A percentile compares a stretch with the other conserved stretches of the same genome.
Conservation (phyloP, 2,888 invertebrate species). For the Leucophora obtusa region DNA sequence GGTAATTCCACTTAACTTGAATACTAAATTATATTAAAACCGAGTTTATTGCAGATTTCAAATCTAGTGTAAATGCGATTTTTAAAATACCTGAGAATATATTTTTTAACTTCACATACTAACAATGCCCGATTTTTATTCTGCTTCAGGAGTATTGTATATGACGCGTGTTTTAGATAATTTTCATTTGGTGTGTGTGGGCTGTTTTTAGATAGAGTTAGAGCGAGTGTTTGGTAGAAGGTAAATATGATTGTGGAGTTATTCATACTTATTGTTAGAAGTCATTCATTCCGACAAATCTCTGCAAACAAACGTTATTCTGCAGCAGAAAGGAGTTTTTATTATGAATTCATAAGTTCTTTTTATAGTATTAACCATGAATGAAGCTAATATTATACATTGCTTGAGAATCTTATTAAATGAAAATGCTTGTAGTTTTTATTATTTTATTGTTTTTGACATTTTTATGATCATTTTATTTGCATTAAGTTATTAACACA, state of each 20-base stretch:
- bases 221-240: constrained; percentile 20
- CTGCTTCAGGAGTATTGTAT: constrained; percentile 11
- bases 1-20: too few species aligned
- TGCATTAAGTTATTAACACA: background rate
- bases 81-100: constrained; percentile 28
- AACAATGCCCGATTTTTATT: constrained; percentile 27
- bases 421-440: background rate
- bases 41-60: too few species aligned
- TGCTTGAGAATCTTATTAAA: background rate
- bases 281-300: constrained; percentile 12
- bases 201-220: constrained; percentile 31
- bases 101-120: background rate
- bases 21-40: too few species aligned
- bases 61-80: background rate
- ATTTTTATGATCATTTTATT: background rate
- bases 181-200: constrained; percentile 56
- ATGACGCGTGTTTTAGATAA: constrained; percentile 60
- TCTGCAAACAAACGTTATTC: background rate
- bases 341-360: constrained; percentile 18
- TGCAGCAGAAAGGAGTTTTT: background rate
- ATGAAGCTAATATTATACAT: constrained; percentile 30
- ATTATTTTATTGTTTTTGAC: background rate
- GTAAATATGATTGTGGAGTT: constrained; percentile 28
- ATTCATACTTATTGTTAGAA: constrained; percentile 32
- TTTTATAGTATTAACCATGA: constrained; percentile 9